Conservation (phyloP, 2,797 vertebrate genomes). For the Phyllotis vaccarum region DNA sequence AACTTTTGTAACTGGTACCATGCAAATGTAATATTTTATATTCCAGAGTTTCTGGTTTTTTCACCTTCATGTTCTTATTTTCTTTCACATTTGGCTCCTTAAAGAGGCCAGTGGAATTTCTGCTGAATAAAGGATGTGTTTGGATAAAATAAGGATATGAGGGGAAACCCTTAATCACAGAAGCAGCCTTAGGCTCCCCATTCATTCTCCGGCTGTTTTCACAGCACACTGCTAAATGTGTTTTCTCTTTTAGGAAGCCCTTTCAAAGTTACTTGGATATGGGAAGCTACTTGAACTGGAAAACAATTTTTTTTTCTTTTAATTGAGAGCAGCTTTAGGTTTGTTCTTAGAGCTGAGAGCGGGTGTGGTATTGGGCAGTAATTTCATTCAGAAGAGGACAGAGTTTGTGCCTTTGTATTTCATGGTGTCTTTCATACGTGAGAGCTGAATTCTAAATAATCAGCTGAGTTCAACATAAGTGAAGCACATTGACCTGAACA, state of each 20-base stretch:
- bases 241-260: constrained; percentile 1
- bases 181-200: not conserved
- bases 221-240: not conserved
- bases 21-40: constrained; percentile 27
- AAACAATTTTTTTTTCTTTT: constrained; percentile 53
- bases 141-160: constrained; percentile 33
- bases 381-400: constrained; percentile 42
- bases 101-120: not conserved
- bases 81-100: constrained; percentile 13
- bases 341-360: not conserved
- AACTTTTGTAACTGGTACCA: not conserved
- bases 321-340: constrained; percentile 7
- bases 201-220: not conserved
- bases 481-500: constrained; percentile 44
- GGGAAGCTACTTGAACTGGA: constrained; percentile 32
- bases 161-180: constrained; percentile 43
- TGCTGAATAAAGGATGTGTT: not conserved
- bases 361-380: not conserved
- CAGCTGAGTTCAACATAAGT: constrained; percentile 32
- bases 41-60: constrained; percentile 41
- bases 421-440: not conserved
- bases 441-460: constrained; percentile 47
- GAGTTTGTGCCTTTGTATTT: not conserved
- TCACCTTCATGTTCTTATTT: constrained; percentile 6
- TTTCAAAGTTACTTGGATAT: constrained; percentile 29